A percentile compares a stretch with the other conserved stretches of the same genome.
Conservation (phyloP, 1,140 invertebrate species). For the Aphelenchoides fujianensis region DNA sequence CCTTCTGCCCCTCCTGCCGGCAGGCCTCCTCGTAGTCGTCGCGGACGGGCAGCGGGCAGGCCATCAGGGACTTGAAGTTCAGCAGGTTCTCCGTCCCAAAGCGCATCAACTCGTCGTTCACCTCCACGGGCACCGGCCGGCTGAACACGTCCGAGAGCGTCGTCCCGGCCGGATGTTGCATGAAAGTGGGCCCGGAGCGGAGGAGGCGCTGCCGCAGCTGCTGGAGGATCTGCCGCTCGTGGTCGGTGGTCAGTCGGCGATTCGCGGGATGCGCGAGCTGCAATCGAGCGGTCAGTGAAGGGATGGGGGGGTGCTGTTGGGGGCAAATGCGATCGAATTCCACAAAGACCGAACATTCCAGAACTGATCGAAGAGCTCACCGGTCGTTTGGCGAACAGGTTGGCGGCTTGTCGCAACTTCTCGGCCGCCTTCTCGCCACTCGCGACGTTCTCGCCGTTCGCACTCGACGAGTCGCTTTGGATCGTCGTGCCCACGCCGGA, state of each 20-base stretch:
- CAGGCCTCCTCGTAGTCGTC: constrained; percentile 23
- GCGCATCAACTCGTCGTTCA: constrained; percentile 50
- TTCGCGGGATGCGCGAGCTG: constrained; percentile 19
- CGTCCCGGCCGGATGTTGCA: neutral
- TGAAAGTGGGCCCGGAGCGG: neutral
- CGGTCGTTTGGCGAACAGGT: constrained; percentile 32
- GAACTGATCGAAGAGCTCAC: constrained; percentile 32
- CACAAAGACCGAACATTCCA: constrained; percentile 22
- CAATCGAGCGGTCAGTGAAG: constrained; percentile 1
- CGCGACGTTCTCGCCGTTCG: constrained; percentile 23
- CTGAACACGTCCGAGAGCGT: constrained; percentile 2
- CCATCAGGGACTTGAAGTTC: constrained; percentile 44
- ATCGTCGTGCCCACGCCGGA: constrained; percentile 54
- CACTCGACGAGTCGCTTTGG: too few species aligned
- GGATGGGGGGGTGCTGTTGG: too few species aligned
- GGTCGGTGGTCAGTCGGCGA: constrained; percentile 4
- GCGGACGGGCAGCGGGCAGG: constrained; percentile 21
- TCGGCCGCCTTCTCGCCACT: constrained; percentile 11
- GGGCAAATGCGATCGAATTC: constrained; percentile 8
- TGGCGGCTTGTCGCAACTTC: constrained; percentile 18
- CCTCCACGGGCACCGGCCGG: neutral
- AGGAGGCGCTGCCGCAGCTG: constrained; percentile 14
- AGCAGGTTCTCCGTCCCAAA: constrained; percentile 56
- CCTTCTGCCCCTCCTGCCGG: neutral
- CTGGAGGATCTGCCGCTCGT: constrained; percentile 14